Percentiles rank a stretch among this genome's conserved stretches.
Evolutionary conservation across 2,113 vertebrate species (phyloP).

Genomic region (Xyliphius kryptos): DNA sequence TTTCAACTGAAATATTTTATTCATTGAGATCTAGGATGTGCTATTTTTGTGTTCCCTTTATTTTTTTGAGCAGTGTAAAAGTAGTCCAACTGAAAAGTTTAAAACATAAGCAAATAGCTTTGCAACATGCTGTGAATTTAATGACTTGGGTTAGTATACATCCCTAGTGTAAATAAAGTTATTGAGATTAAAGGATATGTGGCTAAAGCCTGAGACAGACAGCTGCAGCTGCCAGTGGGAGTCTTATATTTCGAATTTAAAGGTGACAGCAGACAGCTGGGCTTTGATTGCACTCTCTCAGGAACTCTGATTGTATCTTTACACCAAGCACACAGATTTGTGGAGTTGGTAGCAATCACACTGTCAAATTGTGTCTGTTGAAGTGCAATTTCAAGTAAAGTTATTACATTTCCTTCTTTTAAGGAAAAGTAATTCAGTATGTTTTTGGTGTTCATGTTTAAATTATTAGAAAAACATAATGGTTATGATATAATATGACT

Average conservation of each 20-base stretch:
- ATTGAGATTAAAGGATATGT: not conserved
- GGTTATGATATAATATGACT: no score
- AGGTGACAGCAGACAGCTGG: conserved; percentile 28
- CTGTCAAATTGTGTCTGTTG: conserved; percentile 5
- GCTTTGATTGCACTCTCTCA: conserved; percentile 7
- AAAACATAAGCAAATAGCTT: no score
- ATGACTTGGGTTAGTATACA: no score
- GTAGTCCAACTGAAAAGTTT: no score
- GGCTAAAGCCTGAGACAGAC: conserved; percentile 1
- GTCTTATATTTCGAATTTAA: conserved; percentile 23
- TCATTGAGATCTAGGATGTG: no score
- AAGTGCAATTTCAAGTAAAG: not conserved
- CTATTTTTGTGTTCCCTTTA: no score
- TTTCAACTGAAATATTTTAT: no score
- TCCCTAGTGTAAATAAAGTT: not conserved
- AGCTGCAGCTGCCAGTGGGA: conserved; percentile 9
- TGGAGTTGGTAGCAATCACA: conserved; percentile 1
- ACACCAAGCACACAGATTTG: not conserved
- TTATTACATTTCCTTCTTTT: not conserved
- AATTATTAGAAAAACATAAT: no score
- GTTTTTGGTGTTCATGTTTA: no score
- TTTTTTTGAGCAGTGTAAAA: no score
- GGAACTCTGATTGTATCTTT: conserved; percentile 25
- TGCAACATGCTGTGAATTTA: no score
- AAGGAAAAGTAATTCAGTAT: no score